Base-by-base conservation (phyloP, 2,113 vertebrate species). In the Lycocorax pyrrhopterus region DNA sequence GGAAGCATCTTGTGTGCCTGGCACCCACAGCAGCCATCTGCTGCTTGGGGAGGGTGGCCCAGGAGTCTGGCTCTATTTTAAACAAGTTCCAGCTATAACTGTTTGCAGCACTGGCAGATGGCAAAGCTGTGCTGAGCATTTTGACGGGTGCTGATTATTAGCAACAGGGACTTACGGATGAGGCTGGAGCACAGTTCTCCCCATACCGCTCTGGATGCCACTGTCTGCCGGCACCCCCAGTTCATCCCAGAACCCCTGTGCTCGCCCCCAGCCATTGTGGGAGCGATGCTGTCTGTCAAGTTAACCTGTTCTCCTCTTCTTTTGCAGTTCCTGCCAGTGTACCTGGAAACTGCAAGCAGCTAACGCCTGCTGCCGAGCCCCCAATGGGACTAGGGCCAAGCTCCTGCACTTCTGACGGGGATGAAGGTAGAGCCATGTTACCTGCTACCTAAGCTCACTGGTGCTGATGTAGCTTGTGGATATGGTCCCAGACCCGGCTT, bases 401-500 rank as follows among this genome's bases (percentile, higher is more conserved):
- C 94, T 89, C 90, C 91, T 90, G 82, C 27, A 6, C 97, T 97
- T 94, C 98, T 97, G 94, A 98, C 97, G 96, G 98, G 93, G 97
- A 98, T 98, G 98, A 98, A 98, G 95, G 97, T 79, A 97, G 94
- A 97, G 79, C 92, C 93, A 92, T 90, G 96, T 88, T 97, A 85
- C 97, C 97, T 89, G 84, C 96, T 77, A 95, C 97, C 93, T 97
- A 90, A 94, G 96, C 88, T 95, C 69, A 33, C 92, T 75, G 91
- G 69, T 49, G 94, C 96, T 95, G 94, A 64, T 58, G 98, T 97
- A 97, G 97, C 95, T 97, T 81, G 89, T 96, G 97, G 98, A 97
- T 93, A 78, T 78, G 95, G 95, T 97, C 96, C 93, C 35, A 84
- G 56, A 68, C 91, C 76, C 53, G 97, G 97, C 97, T 96, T 96